Evolutionary conservation across 2,888 invertebrate genomes (phyloP).

Genomic region (Dryomyza anilis): DNA sequence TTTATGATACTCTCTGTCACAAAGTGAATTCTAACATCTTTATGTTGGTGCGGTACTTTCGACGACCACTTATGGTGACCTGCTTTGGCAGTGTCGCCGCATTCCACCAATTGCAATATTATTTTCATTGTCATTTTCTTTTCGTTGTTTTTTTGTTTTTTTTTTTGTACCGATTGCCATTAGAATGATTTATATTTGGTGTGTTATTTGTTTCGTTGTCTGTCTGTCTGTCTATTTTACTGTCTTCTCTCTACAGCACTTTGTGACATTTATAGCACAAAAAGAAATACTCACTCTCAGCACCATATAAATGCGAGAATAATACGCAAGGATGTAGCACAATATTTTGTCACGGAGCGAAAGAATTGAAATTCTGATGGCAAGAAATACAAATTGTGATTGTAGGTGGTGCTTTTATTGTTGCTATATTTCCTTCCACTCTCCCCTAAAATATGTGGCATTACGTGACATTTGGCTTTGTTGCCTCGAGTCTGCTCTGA

Average conservation of each 20-base stretch:
- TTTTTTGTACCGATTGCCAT: background rate
- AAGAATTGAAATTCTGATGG: too few species aligned
- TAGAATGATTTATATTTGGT: slow-evolving; percentile 12
- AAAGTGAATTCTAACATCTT: background rate
- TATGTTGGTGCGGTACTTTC: too few species aligned
- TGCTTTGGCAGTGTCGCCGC: background rate
- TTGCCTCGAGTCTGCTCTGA: too few species aligned
- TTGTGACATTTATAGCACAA: background rate
- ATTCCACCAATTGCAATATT: background rate
- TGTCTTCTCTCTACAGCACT: background rate
- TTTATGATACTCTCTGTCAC: slow-evolving; percentile 5
- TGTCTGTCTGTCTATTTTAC: background rate
- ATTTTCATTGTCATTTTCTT: background rate
- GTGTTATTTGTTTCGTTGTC: slow-evolving; percentile 4
- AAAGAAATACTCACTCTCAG: too few species aligned
- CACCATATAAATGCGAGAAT: too few species aligned
- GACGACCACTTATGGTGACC: background rate
- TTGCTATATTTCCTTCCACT: too few species aligned
- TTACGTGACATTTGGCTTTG: too few species aligned
- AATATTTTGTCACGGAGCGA: too few species aligned
- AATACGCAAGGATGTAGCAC: too few species aligned
- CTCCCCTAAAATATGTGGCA: too few species aligned
- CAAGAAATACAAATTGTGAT: too few species aligned
- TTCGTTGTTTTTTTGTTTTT: background rate
- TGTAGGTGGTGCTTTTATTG: too few species aligned